Evolutionary conservation across 2,888 invertebrate species (phyloP).

Genomic region (Drosophila fungiperda): DNA sequence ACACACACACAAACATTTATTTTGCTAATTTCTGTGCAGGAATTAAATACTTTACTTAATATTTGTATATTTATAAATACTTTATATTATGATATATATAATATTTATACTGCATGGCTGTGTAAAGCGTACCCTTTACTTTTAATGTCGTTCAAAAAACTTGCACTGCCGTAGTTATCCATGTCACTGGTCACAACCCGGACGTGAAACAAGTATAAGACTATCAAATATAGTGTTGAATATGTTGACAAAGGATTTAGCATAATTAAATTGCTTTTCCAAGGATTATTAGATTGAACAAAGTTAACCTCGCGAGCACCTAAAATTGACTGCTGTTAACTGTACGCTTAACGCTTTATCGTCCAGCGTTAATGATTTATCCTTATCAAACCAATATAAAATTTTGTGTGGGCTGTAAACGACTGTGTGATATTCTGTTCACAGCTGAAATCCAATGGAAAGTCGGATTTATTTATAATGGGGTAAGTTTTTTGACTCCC

Average conservation of each 20-base stretch:
- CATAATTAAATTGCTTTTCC: constrained; percentile 30
- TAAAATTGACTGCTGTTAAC: constrained; percentile 24
- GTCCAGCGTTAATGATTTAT: constrained; percentile 19
- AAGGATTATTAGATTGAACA: neutral
- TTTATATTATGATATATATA: neutral
- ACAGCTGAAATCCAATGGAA: neutral
- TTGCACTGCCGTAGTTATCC: neutral
- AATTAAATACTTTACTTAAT: neutral
- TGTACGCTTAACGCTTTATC: neutral
- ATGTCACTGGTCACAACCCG: constrained; percentile 17
- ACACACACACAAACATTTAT: neutral
- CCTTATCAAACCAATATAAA: constrained; percentile 28
- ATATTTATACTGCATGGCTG: constrained; percentile 33
- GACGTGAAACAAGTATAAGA: constrained; percentile 29
- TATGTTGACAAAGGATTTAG: constrained; percentile 11
- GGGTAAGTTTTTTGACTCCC: neutral
- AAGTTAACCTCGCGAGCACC: constrained; percentile 27
- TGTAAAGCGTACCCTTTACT: constrained; percentile 6
- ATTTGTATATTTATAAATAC: neutral
- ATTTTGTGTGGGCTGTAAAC: neutral
- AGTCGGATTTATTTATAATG: neutral
- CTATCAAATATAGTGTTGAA: constrained; percentile 10
- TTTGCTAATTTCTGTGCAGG: neutral
- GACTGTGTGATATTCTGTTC: neutral
- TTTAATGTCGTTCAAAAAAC: neutral